Base-by-base conservation (phyloP, 2,113 vertebrate genomes). In the Panthera tigris region DNA sequence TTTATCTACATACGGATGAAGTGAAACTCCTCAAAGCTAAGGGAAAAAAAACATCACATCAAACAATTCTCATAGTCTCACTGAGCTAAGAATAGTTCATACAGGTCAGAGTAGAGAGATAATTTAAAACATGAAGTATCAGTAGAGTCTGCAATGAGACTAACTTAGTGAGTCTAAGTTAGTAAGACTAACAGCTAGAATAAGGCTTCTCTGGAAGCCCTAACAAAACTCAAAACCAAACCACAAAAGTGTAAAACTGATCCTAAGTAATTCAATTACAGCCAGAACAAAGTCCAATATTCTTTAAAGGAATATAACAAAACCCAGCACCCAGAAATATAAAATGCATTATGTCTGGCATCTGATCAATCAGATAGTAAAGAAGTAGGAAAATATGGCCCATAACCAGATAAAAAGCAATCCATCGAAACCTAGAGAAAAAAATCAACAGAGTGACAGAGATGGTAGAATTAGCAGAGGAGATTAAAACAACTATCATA, bases 251-350 rank as follows among this genome's bases (percentile, higher is more conserved):
- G 68, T 89, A 33, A 78, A 84, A 84, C 39, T 39, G 39, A 61
- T 61, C 6, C 0, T 48, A 68, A 55, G 19, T 83, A 90, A 84
- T 85, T 66, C 78, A 65, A 90, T 27, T 95, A 16, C 16, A 68
- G 31, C 50, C 48, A 61, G 41, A 74, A 93, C 6, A 92, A 96
- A 84, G 48, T 27, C 52, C 39, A 84, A 89, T 19, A 57, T 45
- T 84, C 33, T 76, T 89, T 85, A 63, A 94, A 85, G 33, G 33
- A 93, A 85, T 71, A 85, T 36, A 80, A 91, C 45, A 71, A 65
- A 95, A 88, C n/a, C 45, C 41, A 92, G 45, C 5, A 81, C 7
- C n/a, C 41, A 88, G 50, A 7, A 81, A 82, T 25, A 63, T 84
- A 79, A 79, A 79, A 36, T 68, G 69, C 78, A 63, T 78, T 89